Conservation (phyloP, 2,888 invertebrate genomes). For the Eurytoma californica region DNA sequence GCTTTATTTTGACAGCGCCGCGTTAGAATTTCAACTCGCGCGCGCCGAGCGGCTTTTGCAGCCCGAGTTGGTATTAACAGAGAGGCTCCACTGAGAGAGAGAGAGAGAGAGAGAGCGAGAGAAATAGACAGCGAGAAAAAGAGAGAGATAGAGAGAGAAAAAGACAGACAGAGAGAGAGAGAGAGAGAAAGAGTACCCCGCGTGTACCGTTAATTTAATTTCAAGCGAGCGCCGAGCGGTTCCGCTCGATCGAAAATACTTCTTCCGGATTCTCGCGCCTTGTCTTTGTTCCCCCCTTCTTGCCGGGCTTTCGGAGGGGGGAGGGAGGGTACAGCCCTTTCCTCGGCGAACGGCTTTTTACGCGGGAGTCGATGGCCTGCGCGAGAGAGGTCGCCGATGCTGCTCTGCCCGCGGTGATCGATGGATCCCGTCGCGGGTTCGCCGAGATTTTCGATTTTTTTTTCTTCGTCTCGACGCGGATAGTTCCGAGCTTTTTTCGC, state of each 20-base stretch:
- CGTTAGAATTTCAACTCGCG: neutral
- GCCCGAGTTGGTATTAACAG: too few species aligned
- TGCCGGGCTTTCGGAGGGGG: too few species aligned
- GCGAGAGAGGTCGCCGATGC: neutral
- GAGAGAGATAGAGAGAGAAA: too few species aligned
- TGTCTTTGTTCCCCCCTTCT: slow-evolving; percentile 21
- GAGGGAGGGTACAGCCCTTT: neutral
- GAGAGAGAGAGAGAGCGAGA: too few species aligned
- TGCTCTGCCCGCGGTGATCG: neutral
- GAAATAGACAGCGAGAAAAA: too few species aligned
- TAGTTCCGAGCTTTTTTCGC: too few species aligned
- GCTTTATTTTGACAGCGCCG: slow-evolving; percentile 46
- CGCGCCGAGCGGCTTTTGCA: neutral
- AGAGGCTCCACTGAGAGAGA: too few species aligned
- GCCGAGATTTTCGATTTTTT: too few species aligned
- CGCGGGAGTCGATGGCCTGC: neutral
- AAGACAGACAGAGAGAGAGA: too few species aligned
- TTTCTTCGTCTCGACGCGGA: too few species aligned
- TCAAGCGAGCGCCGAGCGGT: slow-evolving; percentile 46
- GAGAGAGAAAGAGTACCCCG: too few species aligned
- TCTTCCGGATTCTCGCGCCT: slow-evolving; percentile 43
- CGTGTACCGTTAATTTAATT: slow-evolving; percentile 54
- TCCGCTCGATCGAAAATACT: slow-evolving; percentile 51
- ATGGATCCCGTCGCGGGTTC: too few species aligned
- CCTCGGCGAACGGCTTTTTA: neutral